Conservation (phyloP, 2,797 vertebrate genomes). For the Neosilurus mollespiculum region DNA sequence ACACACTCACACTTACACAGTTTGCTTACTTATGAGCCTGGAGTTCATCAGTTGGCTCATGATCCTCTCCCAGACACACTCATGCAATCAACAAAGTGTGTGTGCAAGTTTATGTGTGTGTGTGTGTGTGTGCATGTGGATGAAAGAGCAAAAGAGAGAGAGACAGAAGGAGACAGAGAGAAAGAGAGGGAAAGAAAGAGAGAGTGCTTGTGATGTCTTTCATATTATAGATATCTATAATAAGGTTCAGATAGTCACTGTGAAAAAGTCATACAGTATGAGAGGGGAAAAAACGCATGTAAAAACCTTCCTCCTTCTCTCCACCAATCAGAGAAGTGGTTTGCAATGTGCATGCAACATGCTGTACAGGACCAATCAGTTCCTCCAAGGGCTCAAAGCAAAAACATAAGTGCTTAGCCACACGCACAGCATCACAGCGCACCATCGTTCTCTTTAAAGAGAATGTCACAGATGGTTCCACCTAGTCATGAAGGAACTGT, state of each 20-base stretch:
- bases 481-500: background rate
- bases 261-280: too few relatives aligned
- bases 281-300: background rate
- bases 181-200: background rate
- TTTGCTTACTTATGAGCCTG: slow-evolving; percentile 67
- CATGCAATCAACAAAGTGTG: slow-evolving; percentile 53
- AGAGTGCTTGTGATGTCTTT: background rate
- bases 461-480: slow-evolving; percentile 24
- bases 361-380: background rate
- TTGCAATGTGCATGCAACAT: slow-evolving; percentile 6
- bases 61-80: slow-evolving; percentile 60
- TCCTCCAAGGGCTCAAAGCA: background rate
- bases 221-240: background rate
- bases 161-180: background rate
- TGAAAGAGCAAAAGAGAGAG: background rate
- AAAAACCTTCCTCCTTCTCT: background rate
- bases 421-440: background rate
- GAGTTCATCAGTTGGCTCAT: slow-evolving; percentile 75
- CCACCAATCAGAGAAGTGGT: background rate
- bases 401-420: slow-evolving; percentile 24
- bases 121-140: background rate
- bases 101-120: slow-evolving; percentile 51
- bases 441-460: background rate
- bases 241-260: background rate
- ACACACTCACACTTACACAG: slow-evolving; percentile 26